Percentiles rank a stretch among this genome's conserved stretches.
These are phyloP conservation scores for Apodemia hepburni DNA, from an alignment of 2,888 invertebrate species.

Conservation along the genomic window DNA sequence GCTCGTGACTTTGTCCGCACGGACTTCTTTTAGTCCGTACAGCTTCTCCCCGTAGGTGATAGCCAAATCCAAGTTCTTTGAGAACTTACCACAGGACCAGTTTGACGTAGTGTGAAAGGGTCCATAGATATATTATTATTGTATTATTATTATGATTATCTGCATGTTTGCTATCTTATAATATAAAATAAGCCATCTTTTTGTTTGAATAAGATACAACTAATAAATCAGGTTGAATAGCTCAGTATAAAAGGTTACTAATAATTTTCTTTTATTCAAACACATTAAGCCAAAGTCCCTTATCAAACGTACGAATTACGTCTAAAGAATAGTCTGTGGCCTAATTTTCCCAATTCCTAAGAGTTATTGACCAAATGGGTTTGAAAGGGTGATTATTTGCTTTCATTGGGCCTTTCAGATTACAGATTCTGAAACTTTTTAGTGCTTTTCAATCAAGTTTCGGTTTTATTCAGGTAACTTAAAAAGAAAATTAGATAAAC, in stretches of 20 bases:
- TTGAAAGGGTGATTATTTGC: constrained; percentile 1
- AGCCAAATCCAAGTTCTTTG: no score
- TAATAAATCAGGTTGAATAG: not conserved
- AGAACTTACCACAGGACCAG: no score
- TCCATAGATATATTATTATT: no score
- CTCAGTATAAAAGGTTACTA: not conserved
- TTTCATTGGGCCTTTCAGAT: not conserved
- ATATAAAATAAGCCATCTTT: no score
- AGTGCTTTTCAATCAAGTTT: constrained; percentile 3
- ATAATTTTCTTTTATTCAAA: not conserved
- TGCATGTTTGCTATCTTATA: no score
- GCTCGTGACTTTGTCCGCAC: no score
- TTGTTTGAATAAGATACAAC: no score
- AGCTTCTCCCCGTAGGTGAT: no score
- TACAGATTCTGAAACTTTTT: not conserved
- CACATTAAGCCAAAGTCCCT: not conserved
- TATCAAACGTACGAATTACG: not conserved
- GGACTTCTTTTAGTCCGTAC: no score
- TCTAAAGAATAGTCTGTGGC: not conserved
- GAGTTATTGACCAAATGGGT: not conserved
- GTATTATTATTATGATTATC: no score
- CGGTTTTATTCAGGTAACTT: not conserved
- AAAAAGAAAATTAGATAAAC: not conserved
- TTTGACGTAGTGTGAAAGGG: no score
- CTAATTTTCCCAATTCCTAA: not conserved